These are phyloP conservation scores for Chinchilla lanigera DNA, from an alignment of 2,113 vertebrate genomes.

Conservation along the genomic window DNA sequence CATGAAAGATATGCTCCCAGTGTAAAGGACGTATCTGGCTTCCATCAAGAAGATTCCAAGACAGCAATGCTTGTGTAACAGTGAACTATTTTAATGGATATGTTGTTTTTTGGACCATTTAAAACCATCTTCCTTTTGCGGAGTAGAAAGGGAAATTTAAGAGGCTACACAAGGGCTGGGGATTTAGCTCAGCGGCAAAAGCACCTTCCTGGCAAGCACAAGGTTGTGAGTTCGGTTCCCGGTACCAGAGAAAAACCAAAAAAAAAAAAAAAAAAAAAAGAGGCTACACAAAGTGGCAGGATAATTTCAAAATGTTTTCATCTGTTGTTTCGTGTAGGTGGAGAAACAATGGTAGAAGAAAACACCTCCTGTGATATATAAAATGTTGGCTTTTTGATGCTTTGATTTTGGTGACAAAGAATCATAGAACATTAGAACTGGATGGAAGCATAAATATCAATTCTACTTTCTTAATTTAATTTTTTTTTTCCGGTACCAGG, in stretches of 20 bases:
- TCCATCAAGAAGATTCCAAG: conserved; percentile 3
- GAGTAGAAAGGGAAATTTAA: neutral
- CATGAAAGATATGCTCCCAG: neutral
- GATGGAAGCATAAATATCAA: conserved; percentile 10
- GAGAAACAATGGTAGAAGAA: conserved; percentile 23
- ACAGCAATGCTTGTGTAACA: neutral
- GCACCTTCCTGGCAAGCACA: no score
- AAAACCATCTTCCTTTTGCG: conserved; percentile 10
- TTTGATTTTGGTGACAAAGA: neutral
- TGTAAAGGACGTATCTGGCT: conserved; percentile 16
- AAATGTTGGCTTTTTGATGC: neutral
- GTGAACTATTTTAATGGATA: conserved; percentile 10
- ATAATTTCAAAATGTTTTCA: conserved; percentile 37
- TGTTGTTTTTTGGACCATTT: neutral
- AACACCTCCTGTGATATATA: neutral
- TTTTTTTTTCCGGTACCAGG: no score
- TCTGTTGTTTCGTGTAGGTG: conserved; percentile 50
- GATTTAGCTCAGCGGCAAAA: no score
- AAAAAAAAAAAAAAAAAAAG: no score
- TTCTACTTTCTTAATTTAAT: conserved; percentile 38
- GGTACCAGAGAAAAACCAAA: no score
- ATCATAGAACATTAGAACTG: neutral
- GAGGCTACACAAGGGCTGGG: neutral
- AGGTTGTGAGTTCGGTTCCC: no score
- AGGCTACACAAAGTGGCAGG: neutral